phyloP scores from a whole-genome alignment of 1,140 invertebrate genomes.

The Bradysia coprophila region DNA sequence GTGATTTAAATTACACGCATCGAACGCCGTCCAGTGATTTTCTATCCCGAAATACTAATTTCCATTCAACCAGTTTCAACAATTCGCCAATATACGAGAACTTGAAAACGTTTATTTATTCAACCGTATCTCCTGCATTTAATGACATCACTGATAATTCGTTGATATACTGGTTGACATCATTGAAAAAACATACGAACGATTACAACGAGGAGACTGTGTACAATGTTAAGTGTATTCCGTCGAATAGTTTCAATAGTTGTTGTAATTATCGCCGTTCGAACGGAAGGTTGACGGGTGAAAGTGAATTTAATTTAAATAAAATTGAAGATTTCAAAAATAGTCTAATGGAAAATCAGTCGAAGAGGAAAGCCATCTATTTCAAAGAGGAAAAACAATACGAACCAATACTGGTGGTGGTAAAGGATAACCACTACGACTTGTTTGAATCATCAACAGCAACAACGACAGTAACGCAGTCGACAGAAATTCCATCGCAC shows the following conservation, averaged over 20 bases:
- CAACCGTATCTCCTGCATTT: not conserved
- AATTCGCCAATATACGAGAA: not conserved
- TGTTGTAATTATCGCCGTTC: not conserved
- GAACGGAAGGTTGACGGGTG: not conserved
- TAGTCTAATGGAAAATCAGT: constrained; percentile 1
- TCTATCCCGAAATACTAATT: not conserved
- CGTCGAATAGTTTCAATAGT: not conserved
- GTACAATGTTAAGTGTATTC: not conserved
- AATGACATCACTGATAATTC: not conserved
- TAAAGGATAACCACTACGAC: no score
- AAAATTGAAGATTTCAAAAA: not conserved
- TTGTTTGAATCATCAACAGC: no score
- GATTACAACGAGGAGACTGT: not conserved
- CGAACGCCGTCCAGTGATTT: not conserved
- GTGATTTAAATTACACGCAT: not conserved
- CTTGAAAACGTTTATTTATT: not conserved
- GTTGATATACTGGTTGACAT: not conserved
- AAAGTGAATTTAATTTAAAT: no score
- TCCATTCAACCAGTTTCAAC: not conserved
- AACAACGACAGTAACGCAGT: no score
- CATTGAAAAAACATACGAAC: not conserved
- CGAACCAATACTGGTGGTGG: not conserved
- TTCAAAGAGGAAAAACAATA: not conserved
- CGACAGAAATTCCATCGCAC: not conserved
- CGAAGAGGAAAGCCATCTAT: not conserved